Conservation (phyloP, 1,140 invertebrate genomes). For the Panagrolaimus sp. region DNA sequence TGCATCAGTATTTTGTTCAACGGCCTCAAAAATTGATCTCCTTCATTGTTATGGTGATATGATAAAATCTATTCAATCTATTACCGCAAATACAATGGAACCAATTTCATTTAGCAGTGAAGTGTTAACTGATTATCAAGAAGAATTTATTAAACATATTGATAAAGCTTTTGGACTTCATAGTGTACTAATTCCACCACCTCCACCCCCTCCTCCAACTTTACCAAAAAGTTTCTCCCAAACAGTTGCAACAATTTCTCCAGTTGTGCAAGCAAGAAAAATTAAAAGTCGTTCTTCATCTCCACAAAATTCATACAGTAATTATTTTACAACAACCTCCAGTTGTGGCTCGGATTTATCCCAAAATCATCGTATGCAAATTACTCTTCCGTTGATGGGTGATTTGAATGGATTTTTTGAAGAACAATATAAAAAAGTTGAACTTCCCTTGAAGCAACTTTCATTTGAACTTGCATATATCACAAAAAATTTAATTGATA, state of each 20-base stretch:
- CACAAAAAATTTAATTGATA: constrained; percentile 47
- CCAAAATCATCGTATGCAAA: neutral
- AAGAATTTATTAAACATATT: constrained; percentile 19
- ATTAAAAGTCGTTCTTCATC: constrained; percentile 13
- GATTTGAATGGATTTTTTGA: constrained; percentile 29
- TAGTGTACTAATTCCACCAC: constrained; percentile 6
- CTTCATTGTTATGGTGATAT: constrained; percentile 43
- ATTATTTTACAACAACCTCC: neutral
- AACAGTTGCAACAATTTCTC: neutral
- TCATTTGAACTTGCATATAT: constrained; percentile 37
- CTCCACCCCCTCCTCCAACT: neutral
- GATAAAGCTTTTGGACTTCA: neutral
- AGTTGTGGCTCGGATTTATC: neutral
- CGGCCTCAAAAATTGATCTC: constrained; percentile 55
- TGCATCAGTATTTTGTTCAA: constrained; percentile 55
- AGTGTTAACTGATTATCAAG: constrained; percentile 23
- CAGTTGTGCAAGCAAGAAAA: neutral
- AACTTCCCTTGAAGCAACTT: constrained; percentile 47
- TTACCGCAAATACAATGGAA: constrained; percentile 22
- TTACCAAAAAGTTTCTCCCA: neutral
- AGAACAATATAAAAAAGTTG: constrained; percentile 46
- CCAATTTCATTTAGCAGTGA: constrained; percentile 20
- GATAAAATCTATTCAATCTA: constrained; percentile 16
- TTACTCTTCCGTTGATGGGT: neutral
- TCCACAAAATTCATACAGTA: neutral